Evolutionary conservation across 37 sponge, comb jelly and placozoan species (phyloP).

Genomic region (Spongilla lacustris): DNA sequence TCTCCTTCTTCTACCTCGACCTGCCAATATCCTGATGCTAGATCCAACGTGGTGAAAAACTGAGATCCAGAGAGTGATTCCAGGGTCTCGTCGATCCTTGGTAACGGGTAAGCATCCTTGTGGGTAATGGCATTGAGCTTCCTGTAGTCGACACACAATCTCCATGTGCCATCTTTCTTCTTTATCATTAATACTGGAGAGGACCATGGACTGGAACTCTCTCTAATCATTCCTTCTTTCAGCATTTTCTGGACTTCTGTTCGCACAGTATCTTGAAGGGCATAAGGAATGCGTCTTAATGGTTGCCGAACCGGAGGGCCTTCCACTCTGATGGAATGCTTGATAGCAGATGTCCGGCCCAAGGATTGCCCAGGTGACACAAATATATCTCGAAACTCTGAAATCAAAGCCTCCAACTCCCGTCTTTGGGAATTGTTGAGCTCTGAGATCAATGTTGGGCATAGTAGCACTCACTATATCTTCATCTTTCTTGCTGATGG

Average conservation of each 20-base stretch:
- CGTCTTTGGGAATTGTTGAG: no score
- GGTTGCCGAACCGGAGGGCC: conserved; percentile 29
- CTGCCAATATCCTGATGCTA: conserved; percentile 67
- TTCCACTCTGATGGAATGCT: not conserved
- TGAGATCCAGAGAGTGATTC: conserved; percentile 31
- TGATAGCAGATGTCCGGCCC: conserved; percentile 6
- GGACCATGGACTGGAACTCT: conserved; percentile 31
- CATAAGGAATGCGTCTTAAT: not conserved
- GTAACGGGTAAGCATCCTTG: conserved; percentile 46
- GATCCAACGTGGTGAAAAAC: conserved; percentile 56
- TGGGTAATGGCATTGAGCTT: conserved; percentile 55
- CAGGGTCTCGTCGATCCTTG: conserved; percentile 54
- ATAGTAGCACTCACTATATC: no score
- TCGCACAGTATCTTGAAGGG: not conserved
- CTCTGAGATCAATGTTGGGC: no score
- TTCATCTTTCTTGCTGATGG: no score
- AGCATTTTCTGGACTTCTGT: no score
- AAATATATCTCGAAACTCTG: no score
- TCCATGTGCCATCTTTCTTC: conserved; percentile 27
- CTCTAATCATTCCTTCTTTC: conserved; percentile 4
- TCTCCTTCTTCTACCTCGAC: conserved; percentile 4
- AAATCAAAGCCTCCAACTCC: no score
- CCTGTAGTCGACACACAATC: conserved; percentile 53
- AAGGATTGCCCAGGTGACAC: not conserved
- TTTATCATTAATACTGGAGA: conserved; percentile 8